Evolutionary conservation across 2,888 invertebrate genomes (phyloP).

Genomic region (Mythimna loreyi): DNA sequence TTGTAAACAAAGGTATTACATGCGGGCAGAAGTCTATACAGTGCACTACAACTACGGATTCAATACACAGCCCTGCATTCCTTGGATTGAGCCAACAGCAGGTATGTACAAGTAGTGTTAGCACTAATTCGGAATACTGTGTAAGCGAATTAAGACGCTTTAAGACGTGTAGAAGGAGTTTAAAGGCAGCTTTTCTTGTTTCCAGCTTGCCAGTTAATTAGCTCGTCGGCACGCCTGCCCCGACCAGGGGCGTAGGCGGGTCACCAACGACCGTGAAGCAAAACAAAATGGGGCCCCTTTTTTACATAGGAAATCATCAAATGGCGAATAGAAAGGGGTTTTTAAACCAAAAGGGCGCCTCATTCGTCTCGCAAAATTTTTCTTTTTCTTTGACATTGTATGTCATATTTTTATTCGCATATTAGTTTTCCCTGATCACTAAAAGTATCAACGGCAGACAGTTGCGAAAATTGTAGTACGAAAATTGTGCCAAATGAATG

Average conservation of each 20-base stretch:
- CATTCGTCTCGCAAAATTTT: too few species aligned
- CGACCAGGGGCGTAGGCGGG: slow-evolving; percentile 6
- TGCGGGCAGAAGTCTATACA: slow-evolving; percentile 46
- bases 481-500: too few species aligned
- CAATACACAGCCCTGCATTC: slow-evolving; percentile 34
- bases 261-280: too few species aligned
- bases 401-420: too few species aligned
- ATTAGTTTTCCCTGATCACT: too few species aligned
- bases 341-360: too few species aligned
- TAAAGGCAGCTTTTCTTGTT: slow-evolving; percentile 68
- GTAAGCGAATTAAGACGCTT: slow-evolving; percentile 69
- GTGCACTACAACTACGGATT: slow-evolving; percentile 30
- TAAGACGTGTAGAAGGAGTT: slow-evolving; percentile 69
- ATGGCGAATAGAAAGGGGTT: too few species aligned
- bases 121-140: slow-evolving; percentile 57
- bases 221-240: slow-evolving; percentile 68
- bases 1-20: slow-evolving; percentile 39
- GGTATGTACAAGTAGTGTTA: slow-evolving; percentile 48
- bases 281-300: too few species aligned
- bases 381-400: too few species aligned
- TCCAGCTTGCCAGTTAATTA: slow-evolving; percentile 71
- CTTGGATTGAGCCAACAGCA: slow-evolving; percentile 26
- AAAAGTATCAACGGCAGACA: too few species aligned
- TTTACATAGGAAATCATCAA: too few species aligned
- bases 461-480: too few species aligned